These are phyloP conservation scores for Dolichoris vasculosae DNA, from an alignment of 1,140 invertebrate species.

Conservation along the genomic window DNA sequence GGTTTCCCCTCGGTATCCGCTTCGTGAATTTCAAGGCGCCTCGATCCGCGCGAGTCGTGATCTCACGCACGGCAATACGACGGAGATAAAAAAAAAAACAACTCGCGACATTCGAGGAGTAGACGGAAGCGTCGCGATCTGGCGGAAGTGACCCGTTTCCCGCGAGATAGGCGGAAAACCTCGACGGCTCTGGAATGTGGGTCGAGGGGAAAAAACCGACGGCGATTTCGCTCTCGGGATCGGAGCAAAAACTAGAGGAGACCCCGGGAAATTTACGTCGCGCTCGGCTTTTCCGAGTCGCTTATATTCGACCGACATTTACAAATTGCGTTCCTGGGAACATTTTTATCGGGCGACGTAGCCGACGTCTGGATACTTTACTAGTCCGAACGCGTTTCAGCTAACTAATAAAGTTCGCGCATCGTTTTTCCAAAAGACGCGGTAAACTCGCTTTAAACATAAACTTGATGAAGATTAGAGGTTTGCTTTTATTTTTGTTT, in stretches of 20 bases:
- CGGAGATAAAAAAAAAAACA: background rate
- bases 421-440: too few relatives aligned
- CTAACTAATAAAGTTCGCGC: too few relatives aligned
- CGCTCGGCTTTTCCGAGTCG: background rate
- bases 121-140: background rate
- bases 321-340: background rate
- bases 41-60: background rate
- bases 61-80: background rate
- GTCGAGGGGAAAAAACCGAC: background rate
- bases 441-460: too few relatives aligned
- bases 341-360: background rate
- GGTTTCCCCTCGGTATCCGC: background rate
- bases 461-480: too few relatives aligned
- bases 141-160: slow-evolving; percentile 50
- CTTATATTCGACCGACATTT: too few relatives aligned
- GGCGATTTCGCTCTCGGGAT: slow-evolving; percentile 43
- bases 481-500: too few relatives aligned
- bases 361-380: too few relatives aligned
- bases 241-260: background rate
- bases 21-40: background rate
- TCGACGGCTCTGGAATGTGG: slow-evolving; percentile 31
- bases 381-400: too few relatives aligned
- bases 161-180: slow-evolving; percentile 23
- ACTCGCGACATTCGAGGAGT: background rate
- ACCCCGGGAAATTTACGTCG: background rate